These are phyloP conservation scores for Cheirogaleus major DNA, from an alignment of 2,797 vertebrate genomes.

Conservation along the genomic window DNA sequence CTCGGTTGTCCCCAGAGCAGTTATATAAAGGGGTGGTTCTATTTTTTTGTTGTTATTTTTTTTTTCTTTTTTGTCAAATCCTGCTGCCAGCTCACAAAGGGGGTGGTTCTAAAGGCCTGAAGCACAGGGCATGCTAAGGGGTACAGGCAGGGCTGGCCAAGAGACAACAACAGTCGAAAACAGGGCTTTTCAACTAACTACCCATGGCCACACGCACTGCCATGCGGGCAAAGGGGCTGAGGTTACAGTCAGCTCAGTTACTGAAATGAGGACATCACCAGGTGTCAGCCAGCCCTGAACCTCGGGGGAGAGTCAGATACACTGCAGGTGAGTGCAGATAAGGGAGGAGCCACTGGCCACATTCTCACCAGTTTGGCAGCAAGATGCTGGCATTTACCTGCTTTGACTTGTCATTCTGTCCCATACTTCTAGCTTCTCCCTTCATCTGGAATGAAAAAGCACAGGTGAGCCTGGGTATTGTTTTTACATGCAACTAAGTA, in stretches of 20 bases:
- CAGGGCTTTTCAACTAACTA: fast-evolving
- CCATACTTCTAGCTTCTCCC: constrained; percentile 7
- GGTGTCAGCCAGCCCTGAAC: background rate
- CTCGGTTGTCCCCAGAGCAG: background rate
- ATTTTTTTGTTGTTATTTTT: too few relatives aligned
- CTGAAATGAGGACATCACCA: background rate
- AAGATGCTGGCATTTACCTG: constrained; percentile 74
- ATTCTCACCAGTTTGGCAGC: fast-evolving
- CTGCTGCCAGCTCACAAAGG: too few relatives aligned
- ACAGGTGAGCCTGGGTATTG: background rate
- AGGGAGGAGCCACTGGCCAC: background rate
- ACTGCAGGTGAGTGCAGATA: background rate
- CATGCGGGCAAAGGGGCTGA: background rate
- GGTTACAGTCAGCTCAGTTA: background rate
- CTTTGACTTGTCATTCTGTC: constrained; percentile 44
- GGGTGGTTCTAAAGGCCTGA: background rate
- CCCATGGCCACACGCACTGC: background rate
- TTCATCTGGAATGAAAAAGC: constrained; percentile 82
- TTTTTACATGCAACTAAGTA: background rate
- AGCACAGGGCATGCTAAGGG: background rate
- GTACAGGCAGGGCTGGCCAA: background rate
- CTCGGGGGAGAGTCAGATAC: background rate
- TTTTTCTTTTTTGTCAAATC: too few relatives aligned
- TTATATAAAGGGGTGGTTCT: background rate
- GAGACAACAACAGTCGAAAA: background rate